Evolutionary conservation across 1,140 invertebrate genomes (phyloP).

Genomic region (Sitobion miscanthi): DNA sequence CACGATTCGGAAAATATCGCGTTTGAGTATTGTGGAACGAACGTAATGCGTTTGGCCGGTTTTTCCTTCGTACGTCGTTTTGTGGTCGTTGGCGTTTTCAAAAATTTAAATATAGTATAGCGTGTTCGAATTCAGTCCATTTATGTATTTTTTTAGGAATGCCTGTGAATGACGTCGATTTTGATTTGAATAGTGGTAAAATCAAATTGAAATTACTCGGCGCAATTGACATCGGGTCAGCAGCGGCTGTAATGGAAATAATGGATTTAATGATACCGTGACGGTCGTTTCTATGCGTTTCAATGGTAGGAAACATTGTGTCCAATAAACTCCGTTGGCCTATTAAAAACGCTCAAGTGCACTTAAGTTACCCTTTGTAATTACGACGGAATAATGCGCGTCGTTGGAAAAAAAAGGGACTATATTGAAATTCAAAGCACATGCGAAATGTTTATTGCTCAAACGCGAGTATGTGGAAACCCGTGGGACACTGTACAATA

Average conservation of each 20-base stretch:
- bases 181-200: neutral
- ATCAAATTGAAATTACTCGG: neutral
- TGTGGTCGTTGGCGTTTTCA: neutral
- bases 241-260: neutral
- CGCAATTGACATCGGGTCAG: neutral
- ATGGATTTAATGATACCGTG: neutral
- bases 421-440: slow-evolving; percentile 48
- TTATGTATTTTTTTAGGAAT: neutral
- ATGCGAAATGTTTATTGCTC: slow-evolving; percentile 48
- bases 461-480: slow-evolving; percentile 26
- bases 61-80: neutral
- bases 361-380: slow-evolving; percentile 36
- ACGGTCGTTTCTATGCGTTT: neutral
- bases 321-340: neutral
- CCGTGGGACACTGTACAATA: slow-evolving; percentile 20
- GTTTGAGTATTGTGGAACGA: too few species aligned
- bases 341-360: slow-evolving; percentile 50
- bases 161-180: neutral
- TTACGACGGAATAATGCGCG: slow-evolving; percentile 1
- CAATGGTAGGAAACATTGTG: neutral
- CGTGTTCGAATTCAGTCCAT: too few species aligned
- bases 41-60: neutral
- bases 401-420: neutral
- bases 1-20: neutral
- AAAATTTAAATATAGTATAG: neutral